Percentiles rank a stretch among this genome's conserved stretches.
These are phyloP conservation scores for Cosmia trapezina DNA, from an alignment of 2,888 invertebrate species.

Conservation along the genomic window DNA sequence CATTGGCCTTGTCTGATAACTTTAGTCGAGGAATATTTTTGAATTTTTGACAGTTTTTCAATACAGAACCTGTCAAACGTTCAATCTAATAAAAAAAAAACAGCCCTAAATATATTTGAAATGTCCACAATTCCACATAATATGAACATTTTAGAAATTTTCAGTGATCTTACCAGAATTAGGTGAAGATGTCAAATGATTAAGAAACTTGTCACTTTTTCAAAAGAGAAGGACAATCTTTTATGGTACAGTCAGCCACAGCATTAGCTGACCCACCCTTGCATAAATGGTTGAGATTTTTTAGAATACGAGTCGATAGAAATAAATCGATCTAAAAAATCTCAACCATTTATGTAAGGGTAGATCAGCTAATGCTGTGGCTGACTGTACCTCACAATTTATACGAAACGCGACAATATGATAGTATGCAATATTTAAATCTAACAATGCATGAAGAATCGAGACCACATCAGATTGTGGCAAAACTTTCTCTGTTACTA, in stretches of 20 bases:
- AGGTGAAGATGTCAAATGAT: neutral
- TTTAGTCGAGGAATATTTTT: neutral
- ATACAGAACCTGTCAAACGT: neutral
- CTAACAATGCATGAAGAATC: conserved; percentile 25
- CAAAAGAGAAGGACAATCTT: neutral
- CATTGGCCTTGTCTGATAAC: no score
- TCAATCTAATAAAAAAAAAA: neutral
- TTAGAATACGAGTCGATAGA: no score
- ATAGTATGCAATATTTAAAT: conserved; percentile 30
- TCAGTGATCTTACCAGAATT: neutral
- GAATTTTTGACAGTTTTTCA: neutral
- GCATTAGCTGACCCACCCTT: no score
- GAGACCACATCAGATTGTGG: conserved; percentile 22
- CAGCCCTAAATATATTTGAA: neutral
- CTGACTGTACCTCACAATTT: neutral
- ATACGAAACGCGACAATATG: neutral
- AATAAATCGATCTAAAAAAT: no score
- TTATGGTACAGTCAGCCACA: no score
- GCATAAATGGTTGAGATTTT: no score
- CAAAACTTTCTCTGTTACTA: conserved; percentile 29
- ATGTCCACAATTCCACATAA: neutral
- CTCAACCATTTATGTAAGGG: no score
- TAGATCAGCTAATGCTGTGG: no score
- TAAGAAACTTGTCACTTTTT: neutral
- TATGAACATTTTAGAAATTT: neutral